A percentile compares a stretch with the other conserved stretches of the same genome.
These are phyloP conservation scores for Brienomyrus longianalis DNA, from an alignment of 2,113 vertebrate species.

Conservation along the genomic window DNA sequence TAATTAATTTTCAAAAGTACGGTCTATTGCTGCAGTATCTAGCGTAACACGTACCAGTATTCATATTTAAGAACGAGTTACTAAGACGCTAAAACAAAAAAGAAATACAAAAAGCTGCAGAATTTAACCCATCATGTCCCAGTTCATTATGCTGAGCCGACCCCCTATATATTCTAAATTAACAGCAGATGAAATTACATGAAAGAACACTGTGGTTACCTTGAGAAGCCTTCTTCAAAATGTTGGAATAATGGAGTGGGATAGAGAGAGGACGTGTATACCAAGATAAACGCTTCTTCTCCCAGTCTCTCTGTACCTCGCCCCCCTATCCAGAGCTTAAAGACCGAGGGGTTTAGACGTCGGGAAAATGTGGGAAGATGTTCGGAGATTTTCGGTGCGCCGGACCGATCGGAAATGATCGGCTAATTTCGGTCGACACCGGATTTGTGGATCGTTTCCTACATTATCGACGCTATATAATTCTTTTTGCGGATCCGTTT, in stretches of 20 bases:
- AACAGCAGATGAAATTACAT: background rate
- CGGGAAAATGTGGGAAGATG: slow-evolving; percentile 49
- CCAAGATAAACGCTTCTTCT: background rate
- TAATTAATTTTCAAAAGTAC: background rate
- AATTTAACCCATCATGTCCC: slow-evolving; percentile 63
- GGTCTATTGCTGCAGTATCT: background rate
- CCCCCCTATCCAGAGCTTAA: slow-evolving; percentile 50
- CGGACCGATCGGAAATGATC: slow-evolving; percentile 49
- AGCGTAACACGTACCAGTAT: background rate
- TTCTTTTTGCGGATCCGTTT: background rate
- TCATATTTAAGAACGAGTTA: slow-evolving; percentile 2
- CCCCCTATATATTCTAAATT: background rate
- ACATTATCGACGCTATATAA: background rate
- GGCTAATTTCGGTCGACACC: slow-evolving; percentile 51
- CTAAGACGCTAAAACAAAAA: background rate
- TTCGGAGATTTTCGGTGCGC: slow-evolving; percentile 47
- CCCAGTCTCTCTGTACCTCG: slow-evolving; percentile 42
- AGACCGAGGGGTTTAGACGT: slow-evolving; percentile 48
- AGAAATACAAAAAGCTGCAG: slow-evolving; percentile 56
- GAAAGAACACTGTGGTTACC: slow-evolving; percentile 2
- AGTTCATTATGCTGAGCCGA: background rate
- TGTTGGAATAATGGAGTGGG: background rate
- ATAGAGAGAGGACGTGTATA: background rate
- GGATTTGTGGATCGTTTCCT: slow-evolving; percentile 20
- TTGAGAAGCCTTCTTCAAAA: background rate